These are phyloP conservation scores for Malthinus seriepunctatus DNA, from an alignment of 2,888 invertebrate species.

Conservation along the genomic window DNA sequence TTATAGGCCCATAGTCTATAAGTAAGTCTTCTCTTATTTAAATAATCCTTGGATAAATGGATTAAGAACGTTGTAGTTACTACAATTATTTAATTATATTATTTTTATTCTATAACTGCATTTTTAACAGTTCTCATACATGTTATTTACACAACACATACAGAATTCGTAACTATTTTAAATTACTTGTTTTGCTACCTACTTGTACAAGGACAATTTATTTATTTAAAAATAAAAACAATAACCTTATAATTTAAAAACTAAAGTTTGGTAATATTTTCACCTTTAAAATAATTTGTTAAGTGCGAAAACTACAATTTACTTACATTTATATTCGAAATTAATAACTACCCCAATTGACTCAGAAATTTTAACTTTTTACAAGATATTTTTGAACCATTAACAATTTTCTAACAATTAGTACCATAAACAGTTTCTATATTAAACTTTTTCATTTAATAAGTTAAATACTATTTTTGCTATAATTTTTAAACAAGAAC, in stretches of 20 bases:
- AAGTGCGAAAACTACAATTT: constrained; percentile 8
- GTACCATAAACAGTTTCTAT: constrained; percentile 17
- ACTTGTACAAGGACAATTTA: constrained; percentile 17
- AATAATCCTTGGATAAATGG: no score
- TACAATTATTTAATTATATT: no score
- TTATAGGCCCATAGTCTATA: no score
- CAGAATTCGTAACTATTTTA: constrained; percentile 29
- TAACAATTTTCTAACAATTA: constrained; percentile 23
- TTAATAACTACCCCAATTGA: constrained; percentile 11
- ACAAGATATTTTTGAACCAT: constrained; percentile 1
- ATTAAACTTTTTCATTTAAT: background rate
- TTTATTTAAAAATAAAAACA: background rate
- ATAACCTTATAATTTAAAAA: constrained; percentile 1
- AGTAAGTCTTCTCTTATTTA: no score
- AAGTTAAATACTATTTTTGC: constrained; percentile 5
- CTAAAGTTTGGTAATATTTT: background rate
- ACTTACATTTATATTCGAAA: constrained; percentile 4
- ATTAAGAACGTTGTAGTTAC: no score
- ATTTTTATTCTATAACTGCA: constrained; percentile 21
- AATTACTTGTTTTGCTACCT: constrained; percentile 15
- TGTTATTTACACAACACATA: constrained; percentile 34
- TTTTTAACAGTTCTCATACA: constrained; percentile 24
- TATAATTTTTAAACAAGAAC: background rate
- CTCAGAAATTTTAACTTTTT: constrained; percentile 10
- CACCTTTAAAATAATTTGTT: constrained; percentile 3